Conservation (phyloP, 2,888 invertebrate genomes). For the Dicranocentrus wangi region DNA sequence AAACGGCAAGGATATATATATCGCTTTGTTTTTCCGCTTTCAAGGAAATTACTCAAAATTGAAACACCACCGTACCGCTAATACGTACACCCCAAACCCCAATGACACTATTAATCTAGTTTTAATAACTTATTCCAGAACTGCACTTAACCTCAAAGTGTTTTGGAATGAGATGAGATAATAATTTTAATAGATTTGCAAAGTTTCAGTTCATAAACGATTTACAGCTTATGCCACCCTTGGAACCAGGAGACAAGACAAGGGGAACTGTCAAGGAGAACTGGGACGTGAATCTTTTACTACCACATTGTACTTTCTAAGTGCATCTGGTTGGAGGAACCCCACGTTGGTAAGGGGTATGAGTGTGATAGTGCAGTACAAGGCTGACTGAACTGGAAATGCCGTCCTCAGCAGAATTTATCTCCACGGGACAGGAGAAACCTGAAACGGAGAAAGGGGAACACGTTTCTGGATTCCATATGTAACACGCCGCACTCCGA, state of each 20-base stretch:
- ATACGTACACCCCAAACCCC: too few relatives aligned
- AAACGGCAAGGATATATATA: too few relatives aligned
- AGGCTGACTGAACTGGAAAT: slow-evolving; percentile 31
- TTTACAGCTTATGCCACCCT: slow-evolving; percentile 3
- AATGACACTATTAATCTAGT: too few relatives aligned
- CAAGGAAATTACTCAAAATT: too few relatives aligned
- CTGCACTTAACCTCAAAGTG: background rate
- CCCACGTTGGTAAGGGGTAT: slow-evolving; percentile 7
- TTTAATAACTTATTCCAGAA: too few relatives aligned
- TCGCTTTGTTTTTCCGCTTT: too few relatives aligned
- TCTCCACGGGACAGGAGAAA: slow-evolving; percentile 33
- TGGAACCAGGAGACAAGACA: background rate
- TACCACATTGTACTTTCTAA: too few relatives aligned
- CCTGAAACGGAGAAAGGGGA: slow-evolving; percentile 2
- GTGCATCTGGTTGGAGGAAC: too few relatives aligned
- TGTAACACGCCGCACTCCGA: background rate
- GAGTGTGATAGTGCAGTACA: slow-evolving; percentile 33
- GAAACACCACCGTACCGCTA: too few relatives aligned
- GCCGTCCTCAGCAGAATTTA: slow-evolving; percentile 48
- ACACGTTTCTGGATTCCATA: background rate
- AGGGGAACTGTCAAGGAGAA: slow-evolving; percentile 29
- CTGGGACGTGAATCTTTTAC: background rate
- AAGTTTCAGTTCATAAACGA: slow-evolving; percentile 6
- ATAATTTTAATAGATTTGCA: slow-evolving; percentile 29
- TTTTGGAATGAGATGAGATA: background rate